These are phyloP conservation scores for Brachylomia viminalis DNA, from an alignment of 2,888 invertebrate genomes.

Conservation along the genomic window DNA sequence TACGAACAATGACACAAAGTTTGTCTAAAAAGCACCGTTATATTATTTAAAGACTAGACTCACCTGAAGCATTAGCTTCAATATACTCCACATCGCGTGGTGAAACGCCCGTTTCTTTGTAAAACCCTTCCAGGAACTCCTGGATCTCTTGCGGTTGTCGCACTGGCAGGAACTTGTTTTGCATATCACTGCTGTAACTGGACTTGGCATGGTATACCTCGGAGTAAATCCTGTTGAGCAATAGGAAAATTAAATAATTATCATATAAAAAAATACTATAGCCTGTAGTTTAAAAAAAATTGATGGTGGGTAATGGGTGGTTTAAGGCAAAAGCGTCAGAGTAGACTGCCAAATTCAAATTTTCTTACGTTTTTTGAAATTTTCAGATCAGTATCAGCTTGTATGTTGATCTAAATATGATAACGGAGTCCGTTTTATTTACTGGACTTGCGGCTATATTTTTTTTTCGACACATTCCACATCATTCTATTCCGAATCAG, in stretches of 20 bases:
- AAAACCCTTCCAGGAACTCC: constrained; percentile 88
- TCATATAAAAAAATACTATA: no score
- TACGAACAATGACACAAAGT: not conserved
- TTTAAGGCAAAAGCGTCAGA: no score
- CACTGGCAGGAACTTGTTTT: constrained; percentile 58
- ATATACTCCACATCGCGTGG: constrained; percentile 93
- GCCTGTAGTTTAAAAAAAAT: no score
- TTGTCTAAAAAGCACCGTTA: not conserved
- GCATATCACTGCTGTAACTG: constrained; percentile 14
- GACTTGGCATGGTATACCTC: constrained; percentile 47
- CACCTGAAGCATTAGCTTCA: constrained; percentile 94
- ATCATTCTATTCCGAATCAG: not conserved
- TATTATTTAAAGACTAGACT: not conserved
- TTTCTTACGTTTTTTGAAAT: no score
- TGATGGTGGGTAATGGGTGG: no score
- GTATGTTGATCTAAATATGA: no score
- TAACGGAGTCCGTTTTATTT: not conserved
- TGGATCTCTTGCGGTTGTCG: constrained; percentile 76
- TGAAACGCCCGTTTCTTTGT: constrained; percentile 91
- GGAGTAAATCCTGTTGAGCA: constrained; percentile 41
- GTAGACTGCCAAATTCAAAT: no score
- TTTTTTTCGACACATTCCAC: not conserved
- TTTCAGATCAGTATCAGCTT: no score
- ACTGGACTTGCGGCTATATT: not conserved
- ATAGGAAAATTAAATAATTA: no score